phyloP scores from a whole-genome alignment of 2,888 invertebrate genomes.

The Acanthosepion esculentum region DNA sequence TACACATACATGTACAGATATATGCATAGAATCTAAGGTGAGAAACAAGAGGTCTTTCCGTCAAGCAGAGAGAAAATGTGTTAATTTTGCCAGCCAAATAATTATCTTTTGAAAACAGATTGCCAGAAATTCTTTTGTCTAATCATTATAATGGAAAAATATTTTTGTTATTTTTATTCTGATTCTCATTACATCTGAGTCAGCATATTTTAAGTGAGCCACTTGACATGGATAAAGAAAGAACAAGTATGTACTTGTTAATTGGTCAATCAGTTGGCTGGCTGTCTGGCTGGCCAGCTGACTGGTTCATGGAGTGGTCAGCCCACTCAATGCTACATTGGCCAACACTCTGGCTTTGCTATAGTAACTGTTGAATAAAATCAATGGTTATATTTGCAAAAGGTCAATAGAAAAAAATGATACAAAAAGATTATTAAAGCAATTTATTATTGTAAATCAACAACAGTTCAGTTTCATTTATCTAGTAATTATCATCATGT shows the following conservation, averaged over 20 bases:
- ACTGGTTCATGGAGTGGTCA: not conserved
- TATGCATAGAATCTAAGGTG: no score
- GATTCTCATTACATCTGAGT: not conserved
- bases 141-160: not conserved
- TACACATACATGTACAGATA: not conserved
- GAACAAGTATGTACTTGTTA: not conserved
- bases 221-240: not conserved
- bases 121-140: not conserved
- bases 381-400: not conserved
- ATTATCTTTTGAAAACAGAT: not conserved
- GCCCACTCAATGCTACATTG: not conserved
- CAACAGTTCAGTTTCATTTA: not conserved
- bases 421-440: not conserved
- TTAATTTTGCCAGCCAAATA: no score
- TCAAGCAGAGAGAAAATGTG: not conserved
- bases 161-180: not conserved
- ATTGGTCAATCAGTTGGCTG: not conserved
- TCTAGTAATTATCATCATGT: not conserved
- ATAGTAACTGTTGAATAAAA: not conserved
- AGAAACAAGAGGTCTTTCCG: no score
- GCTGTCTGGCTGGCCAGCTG: not conserved
- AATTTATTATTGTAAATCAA: conserved; percentile 9
- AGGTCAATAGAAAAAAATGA: not conserved
- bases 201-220: not conserved
- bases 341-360: not conserved